Base-by-base conservation (phyloP, 2,888 invertebrate genomes). In the Agriotes lineatus region DNA sequence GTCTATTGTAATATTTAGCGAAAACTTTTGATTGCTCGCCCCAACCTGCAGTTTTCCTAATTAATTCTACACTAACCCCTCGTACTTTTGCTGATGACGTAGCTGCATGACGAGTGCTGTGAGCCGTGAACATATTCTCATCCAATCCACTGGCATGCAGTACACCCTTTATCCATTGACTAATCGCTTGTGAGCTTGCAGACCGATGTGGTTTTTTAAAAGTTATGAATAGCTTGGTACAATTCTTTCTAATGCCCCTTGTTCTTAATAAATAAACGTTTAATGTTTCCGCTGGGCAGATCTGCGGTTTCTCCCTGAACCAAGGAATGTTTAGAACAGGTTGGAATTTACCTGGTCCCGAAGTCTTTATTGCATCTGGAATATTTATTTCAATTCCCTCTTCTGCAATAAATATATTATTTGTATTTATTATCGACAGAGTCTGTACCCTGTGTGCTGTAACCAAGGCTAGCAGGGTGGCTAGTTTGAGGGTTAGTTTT, bases 71-170 rank as follows among this genome's bases (percentile, higher is more conserved):
- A n/a, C 9, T 22, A 2, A 50, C 14, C 6, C 50, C 48, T 12
- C 4, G 6, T 50, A 12, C 10, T 2, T 10, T 12, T 7, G 25
- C 50, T 2, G 12, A 7, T 1, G 50, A 50, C 2, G 50, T 50
- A 5, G 50, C 12, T 35, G 37, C 56, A 37, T 60, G 30, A 42
- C 63, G 6, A 50, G 63, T 35, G 62, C 56, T 20, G 16, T 48
- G 44, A 25, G 25, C 39, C 1, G 54, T 10, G 42, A 67, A 67
- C 6, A 48, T 25, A 14, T 6, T 18, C 0, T 30, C 42, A 10
- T 69, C 69, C 10, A 69, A 35, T n/a, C 69, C 66, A 35, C 69
- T 50, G 4, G 20, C 9, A 20, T 60, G 33, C n/a, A 67, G 30
- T 10, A 37, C 48, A 0, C 16, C 0, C 57, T 57, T 69, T 14